These are phyloP conservation scores for Poecilia wingei DNA, from an alignment of 2,797 vertebrate genomes.

Conservation along the genomic window DNA sequence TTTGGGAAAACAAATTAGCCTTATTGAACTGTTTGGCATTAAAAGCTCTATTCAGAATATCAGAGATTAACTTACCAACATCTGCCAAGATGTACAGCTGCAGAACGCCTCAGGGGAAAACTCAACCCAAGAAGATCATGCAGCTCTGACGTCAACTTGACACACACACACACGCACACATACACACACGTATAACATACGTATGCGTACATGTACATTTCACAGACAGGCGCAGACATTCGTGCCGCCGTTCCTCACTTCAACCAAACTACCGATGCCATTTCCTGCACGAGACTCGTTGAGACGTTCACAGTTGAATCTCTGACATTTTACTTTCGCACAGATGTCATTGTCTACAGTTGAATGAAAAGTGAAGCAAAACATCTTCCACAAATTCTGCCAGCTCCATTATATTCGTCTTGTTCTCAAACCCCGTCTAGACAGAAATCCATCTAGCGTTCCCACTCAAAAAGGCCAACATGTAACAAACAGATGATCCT, in stretches of 20 bases:
- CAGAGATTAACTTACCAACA: slow-evolving; percentile 28
- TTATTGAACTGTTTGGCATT: slow-evolving; percentile 9
- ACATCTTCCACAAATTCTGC: slow-evolving; percentile 16
- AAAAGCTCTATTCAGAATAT: slow-evolving; percentile 5
- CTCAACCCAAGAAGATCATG: slow-evolving; percentile 13
- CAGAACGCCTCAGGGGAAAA: background rate
- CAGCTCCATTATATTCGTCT: background rate
- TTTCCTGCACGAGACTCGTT: slow-evolving; percentile 45
- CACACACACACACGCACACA: background rate
- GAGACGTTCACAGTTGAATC: slow-evolving; percentile 37
- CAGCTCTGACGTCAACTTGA: background rate
- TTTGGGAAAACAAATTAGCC: slow-evolving; percentile 2
- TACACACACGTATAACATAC: background rate
- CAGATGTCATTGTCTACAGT: slow-evolving; percentile 23
- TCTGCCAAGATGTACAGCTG: slow-evolving; percentile 6
- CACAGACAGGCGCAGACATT: background rate
- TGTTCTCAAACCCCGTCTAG: slow-evolving; percentile 3
- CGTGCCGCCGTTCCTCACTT: slow-evolving; percentile 8
- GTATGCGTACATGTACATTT: background rate
- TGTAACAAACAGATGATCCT: too few relatives aligned
- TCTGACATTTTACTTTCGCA: slow-evolving; percentile 57
- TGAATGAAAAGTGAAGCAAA: slow-evolving; percentile 26
- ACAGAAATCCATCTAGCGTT: background rate
- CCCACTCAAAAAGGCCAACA: too few relatives aligned
- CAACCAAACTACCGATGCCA: slow-evolving; percentile 52